Evolutionary conservation across 1,140 invertebrate species (phyloP).

Genomic region (Octopus bimaculoides): DNA sequence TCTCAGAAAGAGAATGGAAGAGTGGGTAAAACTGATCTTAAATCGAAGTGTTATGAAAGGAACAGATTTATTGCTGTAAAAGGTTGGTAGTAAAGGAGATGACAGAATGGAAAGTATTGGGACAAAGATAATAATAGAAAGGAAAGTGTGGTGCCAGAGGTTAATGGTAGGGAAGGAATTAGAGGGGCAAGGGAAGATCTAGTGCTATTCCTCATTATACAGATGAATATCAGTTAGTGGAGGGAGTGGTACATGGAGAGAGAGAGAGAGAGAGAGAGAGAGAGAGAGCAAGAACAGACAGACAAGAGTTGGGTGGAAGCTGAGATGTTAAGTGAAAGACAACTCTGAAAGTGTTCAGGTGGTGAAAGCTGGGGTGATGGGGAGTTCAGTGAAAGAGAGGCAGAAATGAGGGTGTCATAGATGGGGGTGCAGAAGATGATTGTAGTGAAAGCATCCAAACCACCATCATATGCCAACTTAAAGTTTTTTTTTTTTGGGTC

Average conservation of each 20-base stretch:
- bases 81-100: not conserved
- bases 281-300: not conserved
- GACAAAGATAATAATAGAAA: not conserved
- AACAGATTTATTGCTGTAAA: too few relatives aligned
- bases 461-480: too few relatives aligned
- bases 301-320: not conserved
- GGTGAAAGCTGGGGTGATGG: not conserved
- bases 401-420: not conserved
- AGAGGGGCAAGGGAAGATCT: not conserved
- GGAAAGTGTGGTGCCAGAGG: not conserved
- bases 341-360: not conserved
- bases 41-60: too few relatives aligned
- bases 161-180: not conserved
- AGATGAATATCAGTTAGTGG: not conserved
- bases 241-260: not conserved
- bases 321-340: not conserved
- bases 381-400: not conserved
- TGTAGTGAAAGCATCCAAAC: too few relatives aligned
- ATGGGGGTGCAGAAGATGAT: not conserved
- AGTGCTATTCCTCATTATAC: too few relatives aligned
- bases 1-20: too few relatives aligned
- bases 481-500: too few relatives aligned
- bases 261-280: not conserved
- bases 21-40: too few relatives aligned
- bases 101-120: not conserved